These are phyloP conservation scores for Apolygus lucorum DNA, from an alignment of 1,140 invertebrate genomes.

Conservation along the genomic window DNA sequence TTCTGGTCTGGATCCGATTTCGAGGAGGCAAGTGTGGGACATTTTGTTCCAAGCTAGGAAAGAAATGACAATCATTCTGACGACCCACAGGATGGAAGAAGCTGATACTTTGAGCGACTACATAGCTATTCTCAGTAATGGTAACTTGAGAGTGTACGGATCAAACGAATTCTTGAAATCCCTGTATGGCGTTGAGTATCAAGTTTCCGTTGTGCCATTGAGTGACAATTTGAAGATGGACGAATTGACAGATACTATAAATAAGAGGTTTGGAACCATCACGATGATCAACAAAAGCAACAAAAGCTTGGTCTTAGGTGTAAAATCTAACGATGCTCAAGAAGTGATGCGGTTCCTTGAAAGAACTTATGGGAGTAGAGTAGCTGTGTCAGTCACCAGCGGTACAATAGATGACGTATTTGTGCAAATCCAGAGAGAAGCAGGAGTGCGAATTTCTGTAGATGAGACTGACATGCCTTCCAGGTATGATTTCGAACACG, in stretches of 20 bases:
- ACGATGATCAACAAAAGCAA: too few relatives aligned
- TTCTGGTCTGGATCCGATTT: slow-evolving; percentile 48
- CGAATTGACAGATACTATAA: too few relatives aligned
- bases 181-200: slow-evolving; percentile 51
- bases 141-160: slow-evolving; percentile 69
- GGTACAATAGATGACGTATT: not conserved
- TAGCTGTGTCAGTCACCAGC: too few relatives aligned
- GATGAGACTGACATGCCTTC: too few relatives aligned
- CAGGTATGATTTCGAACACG: too few relatives aligned
- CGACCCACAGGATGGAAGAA: slow-evolving; percentile 98
- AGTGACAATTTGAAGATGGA: too few relatives aligned
- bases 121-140: slow-evolving; percentile 82
- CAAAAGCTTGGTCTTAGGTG: too few relatives aligned
- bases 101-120: slow-evolving; percentile 88
- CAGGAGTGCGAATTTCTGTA: not conserved
- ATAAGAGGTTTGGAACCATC: too few relatives aligned
- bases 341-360: too few relatives aligned
- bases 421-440: not conserved
- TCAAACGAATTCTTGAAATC: slow-evolving; percentile 80
- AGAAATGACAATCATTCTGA: slow-evolving; percentile 75
- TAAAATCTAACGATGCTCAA: too few relatives aligned
- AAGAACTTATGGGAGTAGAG: too few relatives aligned
- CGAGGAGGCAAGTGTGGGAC: slow-evolving; percentile 52
- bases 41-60: slow-evolving; percentile 45
- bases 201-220: too few relatives aligned